Percentiles rank a stretch among this genome's conserved stretches.
phyloP scores from a whole-genome alignment of 2,888 invertebrate species.

The Eupithecia tripunctaria region DNA sequence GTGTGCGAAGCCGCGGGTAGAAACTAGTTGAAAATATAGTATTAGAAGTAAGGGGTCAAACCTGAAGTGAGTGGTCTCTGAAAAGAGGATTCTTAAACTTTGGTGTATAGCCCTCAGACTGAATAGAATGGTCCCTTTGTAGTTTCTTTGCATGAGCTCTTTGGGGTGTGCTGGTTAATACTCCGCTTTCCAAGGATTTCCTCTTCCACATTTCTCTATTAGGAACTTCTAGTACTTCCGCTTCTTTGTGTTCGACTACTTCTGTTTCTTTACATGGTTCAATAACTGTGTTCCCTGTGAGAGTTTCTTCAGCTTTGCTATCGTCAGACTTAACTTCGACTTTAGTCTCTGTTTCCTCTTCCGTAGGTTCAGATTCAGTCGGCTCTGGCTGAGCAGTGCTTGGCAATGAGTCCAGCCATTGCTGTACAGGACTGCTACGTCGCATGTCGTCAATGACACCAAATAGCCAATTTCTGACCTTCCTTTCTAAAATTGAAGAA shows the following conservation, averaged over 20 bases:
- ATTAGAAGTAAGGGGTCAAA: background rate
- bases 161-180: constrained; percentile 63
- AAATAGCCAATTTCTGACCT: constrained; percentile 79
- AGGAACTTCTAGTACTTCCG: constrained; percentile 62
- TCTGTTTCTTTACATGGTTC: constrained; percentile 55
- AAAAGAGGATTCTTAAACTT: constrained; percentile 77
- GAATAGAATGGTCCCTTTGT: constrained; percentile 77
- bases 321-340: constrained; percentile 65
- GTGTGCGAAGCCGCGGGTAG: too few species aligned
- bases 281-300: constrained; percentile 70
- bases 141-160: constrained; percentile 63
- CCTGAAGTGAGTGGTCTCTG: constrained; percentile 81
- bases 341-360: constrained; percentile 49
- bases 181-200: constrained; percentile 72
- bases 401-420: constrained; percentile 90
- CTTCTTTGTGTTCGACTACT: constrained; percentile 46
- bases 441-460: constrained; percentile 85
- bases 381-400: constrained; percentile 52
- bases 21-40: too few species aligned
- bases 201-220: constrained; percentile 69
- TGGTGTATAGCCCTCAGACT: constrained; percentile 77
- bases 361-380: constrained; percentile 43
- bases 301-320: constrained; percentile 68
- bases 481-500: constrained; percentile 76
- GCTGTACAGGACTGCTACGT: constrained; percentile 88